Percentiles rank a stretch among this genome's conserved stretches.
phyloP scores from a whole-genome alignment of 2,113 vertebrate species.

The Oceanodroma tethys region DNA sequence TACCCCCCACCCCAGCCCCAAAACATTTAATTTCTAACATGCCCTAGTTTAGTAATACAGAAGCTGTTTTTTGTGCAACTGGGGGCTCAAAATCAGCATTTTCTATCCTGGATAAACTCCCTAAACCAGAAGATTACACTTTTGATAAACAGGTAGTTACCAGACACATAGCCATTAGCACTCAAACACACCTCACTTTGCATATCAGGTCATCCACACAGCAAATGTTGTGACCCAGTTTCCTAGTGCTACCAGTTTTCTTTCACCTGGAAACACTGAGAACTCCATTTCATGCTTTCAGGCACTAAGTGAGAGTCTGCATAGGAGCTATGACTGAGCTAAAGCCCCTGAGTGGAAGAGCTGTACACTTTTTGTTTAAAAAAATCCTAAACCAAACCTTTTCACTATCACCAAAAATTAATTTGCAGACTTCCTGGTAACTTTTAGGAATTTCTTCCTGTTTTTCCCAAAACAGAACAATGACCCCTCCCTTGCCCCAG shows the following conservation, averaged over 20 bases:
- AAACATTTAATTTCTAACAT: background rate
- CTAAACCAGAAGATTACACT: background rate
- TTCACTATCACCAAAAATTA: background rate
- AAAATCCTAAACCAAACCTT: background rate
- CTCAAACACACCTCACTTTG: background rate
- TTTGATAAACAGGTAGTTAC: background rate
- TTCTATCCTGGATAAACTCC: background rate
- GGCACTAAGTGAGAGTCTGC: background rate
- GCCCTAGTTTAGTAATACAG: background rate
- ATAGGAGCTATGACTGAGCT: background rate
- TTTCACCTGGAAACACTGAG: background rate
- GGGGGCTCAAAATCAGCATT: background rate
- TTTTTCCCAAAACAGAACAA: background rate
- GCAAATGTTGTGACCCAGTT: background rate
- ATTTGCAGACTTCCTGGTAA: background rate
- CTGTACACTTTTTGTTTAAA: background rate
- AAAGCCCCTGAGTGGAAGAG: background rate
- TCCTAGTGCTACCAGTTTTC: background rate
- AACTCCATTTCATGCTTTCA: background rate
- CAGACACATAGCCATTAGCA: background rate
- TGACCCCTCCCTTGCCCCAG: background rate
- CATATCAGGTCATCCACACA: background rate
- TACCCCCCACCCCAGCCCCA: rapidly evolving
- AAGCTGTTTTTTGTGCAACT: background rate
- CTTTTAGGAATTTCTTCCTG: background rate